A percentile compares a stretch with the other conserved stretches of the same genome.
Evolutionary conservation across 2,888 invertebrate species (phyloP).

Genomic region (Carpatolechia fugitivella): DNA sequence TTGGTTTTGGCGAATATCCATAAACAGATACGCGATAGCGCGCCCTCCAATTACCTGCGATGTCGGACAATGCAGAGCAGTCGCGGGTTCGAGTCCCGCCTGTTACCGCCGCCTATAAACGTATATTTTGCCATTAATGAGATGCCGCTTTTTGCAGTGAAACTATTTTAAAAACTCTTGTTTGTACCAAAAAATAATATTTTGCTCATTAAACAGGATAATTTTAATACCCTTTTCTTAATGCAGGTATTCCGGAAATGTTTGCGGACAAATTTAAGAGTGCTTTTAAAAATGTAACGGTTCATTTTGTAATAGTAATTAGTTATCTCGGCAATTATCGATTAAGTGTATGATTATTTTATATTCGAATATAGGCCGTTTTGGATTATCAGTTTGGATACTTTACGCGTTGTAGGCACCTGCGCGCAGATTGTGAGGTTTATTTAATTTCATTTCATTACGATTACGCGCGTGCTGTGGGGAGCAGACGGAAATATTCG

Average conservation of each 20-base stretch:
- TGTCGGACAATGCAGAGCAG: constrained; percentile 58
- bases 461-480: neutral
- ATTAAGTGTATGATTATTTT: neutral
- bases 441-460: constrained; percentile 5
- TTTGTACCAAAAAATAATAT: constrained; percentile 4
- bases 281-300: constrained; percentile 8
- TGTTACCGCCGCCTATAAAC: constrained; percentile 47
- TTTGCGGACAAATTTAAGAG: neutral
- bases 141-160: constrained; percentile 14
- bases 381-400: constrained; percentile 4
- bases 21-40: constrained; percentile 42
- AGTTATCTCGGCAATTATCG: neutral
- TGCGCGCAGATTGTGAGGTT: constrained; percentile 8
- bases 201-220: constrained; percentile 2
- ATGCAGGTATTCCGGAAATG: neutral
- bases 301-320: neutral
- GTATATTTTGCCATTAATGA: constrained; percentile 26
- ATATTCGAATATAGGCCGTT: neutral
- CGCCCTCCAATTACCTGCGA: constrained; percentile 54
- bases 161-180: constrained; percentile 10
- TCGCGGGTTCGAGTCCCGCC: constrained; percentile 21
- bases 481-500: constrained; percentile 1
- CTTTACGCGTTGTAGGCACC: neutral
- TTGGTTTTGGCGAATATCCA: constrained; percentile 61
- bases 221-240: neutral